Evolutionary conservation across 2,113 vertebrate species (phyloP).

Genomic region (Leucosticte australis): DNA sequence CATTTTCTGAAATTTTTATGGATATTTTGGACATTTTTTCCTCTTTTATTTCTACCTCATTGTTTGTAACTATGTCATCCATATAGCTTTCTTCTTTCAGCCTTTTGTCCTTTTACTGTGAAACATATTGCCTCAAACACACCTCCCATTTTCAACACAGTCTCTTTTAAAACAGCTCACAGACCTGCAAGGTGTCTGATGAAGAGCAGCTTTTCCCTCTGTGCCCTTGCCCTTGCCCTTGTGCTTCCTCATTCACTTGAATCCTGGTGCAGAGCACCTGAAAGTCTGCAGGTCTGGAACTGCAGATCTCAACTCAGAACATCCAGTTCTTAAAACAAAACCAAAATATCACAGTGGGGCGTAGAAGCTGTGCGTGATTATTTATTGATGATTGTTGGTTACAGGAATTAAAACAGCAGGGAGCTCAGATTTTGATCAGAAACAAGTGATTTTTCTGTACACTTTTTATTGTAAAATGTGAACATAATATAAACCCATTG

Average conservation of each 20-base stretch:
- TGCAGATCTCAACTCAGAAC: background rate
- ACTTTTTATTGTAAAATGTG: slow-evolving; percentile 35
- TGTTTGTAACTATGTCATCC: background rate
- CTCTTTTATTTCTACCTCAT: background rate
- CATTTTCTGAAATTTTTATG: background rate
- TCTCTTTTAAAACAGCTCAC: background rate
- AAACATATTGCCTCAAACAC: background rate
- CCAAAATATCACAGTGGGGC: slow-evolving; percentile 4
- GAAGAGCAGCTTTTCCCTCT: background rate
- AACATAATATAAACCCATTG: background rate
- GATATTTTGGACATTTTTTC: background rate
- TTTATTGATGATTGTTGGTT: slow-evolving; percentile 58
- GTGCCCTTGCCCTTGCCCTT: background rate
- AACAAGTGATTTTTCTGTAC: slow-evolving; percentile 26
- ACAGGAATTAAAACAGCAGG: slow-evolving; percentile 56
- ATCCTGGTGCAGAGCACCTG: background rate
- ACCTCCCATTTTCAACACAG: background rate
- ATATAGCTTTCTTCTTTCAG: background rate
- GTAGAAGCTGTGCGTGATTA: slow-evolving; percentile 23
- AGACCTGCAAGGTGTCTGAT: background rate
- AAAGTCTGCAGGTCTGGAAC: background rate
- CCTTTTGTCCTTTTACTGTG: background rate
- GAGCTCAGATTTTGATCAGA: slow-evolving; percentile 54
- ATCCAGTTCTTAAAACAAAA: slow-evolving; percentile 1
- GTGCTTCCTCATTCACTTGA: background rate